phyloP scores from a whole-genome alignment of 2,113 vertebrate genomes.

The Tachycineta bicolor region DNA sequence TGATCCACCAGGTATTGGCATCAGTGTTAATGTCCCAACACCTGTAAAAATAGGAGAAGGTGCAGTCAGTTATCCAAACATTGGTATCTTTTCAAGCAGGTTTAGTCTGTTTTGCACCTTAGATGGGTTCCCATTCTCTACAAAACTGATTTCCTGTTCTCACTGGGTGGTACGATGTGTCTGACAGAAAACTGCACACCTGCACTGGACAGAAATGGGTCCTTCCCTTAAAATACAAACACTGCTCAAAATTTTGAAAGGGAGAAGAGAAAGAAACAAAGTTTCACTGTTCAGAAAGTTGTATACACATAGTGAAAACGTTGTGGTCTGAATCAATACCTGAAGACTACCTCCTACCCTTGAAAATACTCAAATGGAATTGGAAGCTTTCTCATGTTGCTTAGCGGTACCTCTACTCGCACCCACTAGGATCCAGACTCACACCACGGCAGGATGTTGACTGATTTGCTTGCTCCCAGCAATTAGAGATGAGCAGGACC shows the following conservation, averaged over 20 bases:
- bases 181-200: not conserved
- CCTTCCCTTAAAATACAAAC: not conserved
- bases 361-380: not conserved
- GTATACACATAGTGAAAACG: not conserved
- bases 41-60: conserved; percentile 69
- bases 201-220: not conserved
- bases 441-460: not conserved
- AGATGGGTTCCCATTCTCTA: not conserved
- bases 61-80: conserved; percentile 24
- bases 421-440: not conserved
- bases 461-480: not conserved
- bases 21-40: conserved; percentile 91
- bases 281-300: not conserved
- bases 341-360: not conserved
- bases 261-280: not conserved
- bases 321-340: not conserved
- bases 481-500: not conserved
- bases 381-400: not conserved
- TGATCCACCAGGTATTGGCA: conserved; percentile 90
- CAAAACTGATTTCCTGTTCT: not conserved
- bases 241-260: not conserved
- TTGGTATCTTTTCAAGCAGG: not conserved
- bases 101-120: not conserved
- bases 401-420: not conserved
- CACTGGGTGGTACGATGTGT: not conserved